These are phyloP conservation scores for Drosophila austrosaltans DNA, from an alignment of 2,888 invertebrate genomes.

Conservation along the genomic window DNA sequence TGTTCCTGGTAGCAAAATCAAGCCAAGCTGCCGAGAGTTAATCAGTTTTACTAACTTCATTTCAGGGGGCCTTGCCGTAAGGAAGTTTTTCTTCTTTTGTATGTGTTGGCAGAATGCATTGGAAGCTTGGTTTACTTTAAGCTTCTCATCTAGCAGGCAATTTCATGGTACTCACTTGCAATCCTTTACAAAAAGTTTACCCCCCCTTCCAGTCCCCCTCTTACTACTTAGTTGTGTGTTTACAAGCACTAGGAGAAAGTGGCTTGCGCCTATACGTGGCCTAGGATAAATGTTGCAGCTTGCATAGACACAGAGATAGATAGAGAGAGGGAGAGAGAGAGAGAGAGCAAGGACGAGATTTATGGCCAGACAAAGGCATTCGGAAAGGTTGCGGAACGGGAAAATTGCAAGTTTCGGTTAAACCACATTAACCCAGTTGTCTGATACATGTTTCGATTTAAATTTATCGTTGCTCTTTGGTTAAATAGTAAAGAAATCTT, in stretches of 20 bases:
- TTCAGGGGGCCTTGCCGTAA: slow-evolving; percentile 50
- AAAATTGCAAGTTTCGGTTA: slow-evolving; percentile 4
- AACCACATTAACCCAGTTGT: slow-evolving; percentile 40
- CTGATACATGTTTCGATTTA: slow-evolving; percentile 25
- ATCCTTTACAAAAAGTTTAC: slow-evolving; percentile 51
- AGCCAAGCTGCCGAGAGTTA: slow-evolving; percentile 63
- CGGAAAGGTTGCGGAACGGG: slow-evolving; percentile 3
- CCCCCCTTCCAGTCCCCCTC: not conserved
- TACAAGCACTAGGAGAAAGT: slow-evolving; percentile 32
- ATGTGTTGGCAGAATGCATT: slow-evolving; percentile 23
- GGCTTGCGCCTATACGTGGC: slow-evolving; percentile 38
- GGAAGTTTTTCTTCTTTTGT: slow-evolving; percentile 41
- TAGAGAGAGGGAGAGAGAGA: not conserved
- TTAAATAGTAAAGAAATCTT: slow-evolving; percentile 19
- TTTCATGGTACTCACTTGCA: slow-evolving; percentile 59
- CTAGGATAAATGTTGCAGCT: slow-evolving; percentile 38
- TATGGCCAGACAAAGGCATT: slow-evolving; percentile 28
- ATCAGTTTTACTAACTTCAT: slow-evolving; percentile 76
- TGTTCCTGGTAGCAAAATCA: slow-evolving; percentile 40
- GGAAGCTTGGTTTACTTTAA: slow-evolving; percentile 21
- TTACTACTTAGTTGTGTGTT: slow-evolving; percentile 40
- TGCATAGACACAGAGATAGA: slow-evolving; percentile 8
- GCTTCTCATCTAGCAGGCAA: slow-evolving; percentile 47
- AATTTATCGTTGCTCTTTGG: slow-evolving; percentile 31
- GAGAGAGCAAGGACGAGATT: slow-evolving; percentile 20